Evolutionary conservation across 2,888 invertebrate genomes (phyloP).

Genomic region (Melanargia galathea): DNA sequence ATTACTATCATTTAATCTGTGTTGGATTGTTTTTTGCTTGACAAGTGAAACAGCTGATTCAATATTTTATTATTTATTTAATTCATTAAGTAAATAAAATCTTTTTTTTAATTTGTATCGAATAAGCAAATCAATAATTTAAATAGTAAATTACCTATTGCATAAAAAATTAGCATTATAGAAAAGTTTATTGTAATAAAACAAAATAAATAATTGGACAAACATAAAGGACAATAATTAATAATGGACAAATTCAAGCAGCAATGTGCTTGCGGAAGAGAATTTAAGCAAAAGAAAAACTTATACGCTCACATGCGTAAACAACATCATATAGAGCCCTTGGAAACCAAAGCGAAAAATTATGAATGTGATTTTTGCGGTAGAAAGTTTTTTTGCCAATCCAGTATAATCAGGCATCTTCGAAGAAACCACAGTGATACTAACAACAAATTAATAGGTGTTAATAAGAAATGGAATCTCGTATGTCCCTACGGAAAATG

Average conservation of each 20-base stretch:
- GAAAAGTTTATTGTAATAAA: no score
- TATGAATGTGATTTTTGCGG: conserved; percentile 7
- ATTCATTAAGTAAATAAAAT: no score
- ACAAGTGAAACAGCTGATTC: no score
- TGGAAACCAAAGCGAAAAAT: not conserved
- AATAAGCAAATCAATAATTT: no score
- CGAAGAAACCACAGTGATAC: not conserved
- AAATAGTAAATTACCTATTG: no score
- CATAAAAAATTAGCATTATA: no score
- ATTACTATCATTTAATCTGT: no score
- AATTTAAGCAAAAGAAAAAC: conserved; percentile 4
- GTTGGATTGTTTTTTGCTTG: no score
- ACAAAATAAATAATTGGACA: not conserved
- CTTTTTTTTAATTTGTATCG: no score
- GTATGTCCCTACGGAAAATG: not conserved
- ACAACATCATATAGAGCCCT: not conserved
- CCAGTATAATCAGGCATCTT: conserved; percentile 2
- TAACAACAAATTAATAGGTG: conserved; percentile 1
- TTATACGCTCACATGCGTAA: conserved; percentile 11
- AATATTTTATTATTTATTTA: no score
- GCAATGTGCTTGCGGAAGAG: conserved; percentile 10
- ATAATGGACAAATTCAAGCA: conserved; percentile 2
- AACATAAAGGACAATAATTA: not conserved
- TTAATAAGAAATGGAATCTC: not conserved
- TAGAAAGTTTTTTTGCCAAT: not conserved